These are phyloP conservation scores for Brienomyrus brachyistius DNA, from an alignment of 2,113 vertebrate genomes.

Conservation along the genomic window DNA sequence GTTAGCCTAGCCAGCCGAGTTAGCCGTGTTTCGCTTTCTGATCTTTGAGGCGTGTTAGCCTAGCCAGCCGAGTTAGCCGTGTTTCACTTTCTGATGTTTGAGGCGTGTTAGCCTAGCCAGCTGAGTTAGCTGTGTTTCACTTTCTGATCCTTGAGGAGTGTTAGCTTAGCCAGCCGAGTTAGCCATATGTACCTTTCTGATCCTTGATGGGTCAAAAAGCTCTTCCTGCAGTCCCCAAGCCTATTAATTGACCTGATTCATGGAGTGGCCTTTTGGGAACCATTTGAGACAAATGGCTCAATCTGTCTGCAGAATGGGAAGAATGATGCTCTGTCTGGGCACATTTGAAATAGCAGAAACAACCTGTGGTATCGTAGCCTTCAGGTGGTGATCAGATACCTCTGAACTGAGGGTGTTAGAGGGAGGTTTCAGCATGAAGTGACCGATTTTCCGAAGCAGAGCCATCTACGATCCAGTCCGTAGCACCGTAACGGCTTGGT, in stretches of 20 bases:
- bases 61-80: too few species aligned
- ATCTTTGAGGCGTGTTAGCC: too few species aligned
- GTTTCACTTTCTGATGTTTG: too few species aligned
- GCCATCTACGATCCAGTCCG: slow-evolving; percentile 34
- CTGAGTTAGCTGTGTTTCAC: not conserved
- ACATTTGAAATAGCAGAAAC: not conserved
- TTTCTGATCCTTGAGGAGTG: not conserved
- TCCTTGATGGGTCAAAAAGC: not conserved
- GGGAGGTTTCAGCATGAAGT: not conserved
- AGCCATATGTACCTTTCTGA: not conserved
- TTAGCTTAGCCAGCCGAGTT: not conserved
- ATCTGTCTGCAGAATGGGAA: not conserved
- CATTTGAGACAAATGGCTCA: not conserved
- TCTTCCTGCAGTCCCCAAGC: not conserved
- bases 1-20: too few species aligned
- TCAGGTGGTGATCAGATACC: not conserved
- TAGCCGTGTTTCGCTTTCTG: too few species aligned
- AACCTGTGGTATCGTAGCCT: not conserved
- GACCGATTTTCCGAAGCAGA: not conserved
- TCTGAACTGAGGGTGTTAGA: not conserved
- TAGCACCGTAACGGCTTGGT: slow-evolving; percentile 19
- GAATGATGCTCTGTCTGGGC: not conserved
- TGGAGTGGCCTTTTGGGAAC: not conserved
- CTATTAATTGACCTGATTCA: not conserved
- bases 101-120: too few species aligned